Conservation (phyloP, 1,140 invertebrate species). For the Eriocheir sinensis region DNA sequence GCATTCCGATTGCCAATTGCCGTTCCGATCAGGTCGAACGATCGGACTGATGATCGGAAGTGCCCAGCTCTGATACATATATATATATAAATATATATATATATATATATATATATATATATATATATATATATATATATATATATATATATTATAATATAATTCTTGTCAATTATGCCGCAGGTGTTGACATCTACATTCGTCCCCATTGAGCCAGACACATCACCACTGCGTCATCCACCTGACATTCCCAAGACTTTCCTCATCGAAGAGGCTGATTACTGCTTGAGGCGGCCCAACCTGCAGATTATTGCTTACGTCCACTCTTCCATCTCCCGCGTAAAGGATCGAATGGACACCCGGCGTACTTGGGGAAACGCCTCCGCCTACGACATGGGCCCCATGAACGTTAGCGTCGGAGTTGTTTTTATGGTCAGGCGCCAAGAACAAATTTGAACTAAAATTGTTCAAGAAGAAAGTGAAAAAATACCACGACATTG, state of each 20-base stretch:
- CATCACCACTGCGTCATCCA: not conserved
- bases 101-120: too few species aligned
- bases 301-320: conserved; percentile 63
- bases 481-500: conserved; percentile 58
- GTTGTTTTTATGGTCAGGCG: conserved; percentile 53
- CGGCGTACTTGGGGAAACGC: conserved; percentile 48
- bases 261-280: conserved; percentile 64
- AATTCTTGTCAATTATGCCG: too few species aligned
- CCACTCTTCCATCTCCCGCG: conserved; percentile 44
- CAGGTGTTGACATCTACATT: not conserved
- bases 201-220: conserved; percentile 27
- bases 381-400: conserved; percentile 42
- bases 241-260: conserved; percentile 46
- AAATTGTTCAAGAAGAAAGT: conserved; percentile 46
- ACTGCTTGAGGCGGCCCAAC: not conserved
- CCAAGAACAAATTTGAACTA: conserved; percentile 27
- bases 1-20: too few species aligned
- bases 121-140: too few species aligned
- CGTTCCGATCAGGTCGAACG: too few species aligned
- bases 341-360: not conserved
- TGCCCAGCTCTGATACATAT: too few species aligned
- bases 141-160: too few species aligned
- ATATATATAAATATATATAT: too few species aligned
- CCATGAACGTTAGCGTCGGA: conserved; percentile 25
- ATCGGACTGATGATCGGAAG: too few species aligned